Base-by-base conservation (phyloP, 2,113 vertebrate genomes). In the Cyphomyrus discorhynchus region DNA sequence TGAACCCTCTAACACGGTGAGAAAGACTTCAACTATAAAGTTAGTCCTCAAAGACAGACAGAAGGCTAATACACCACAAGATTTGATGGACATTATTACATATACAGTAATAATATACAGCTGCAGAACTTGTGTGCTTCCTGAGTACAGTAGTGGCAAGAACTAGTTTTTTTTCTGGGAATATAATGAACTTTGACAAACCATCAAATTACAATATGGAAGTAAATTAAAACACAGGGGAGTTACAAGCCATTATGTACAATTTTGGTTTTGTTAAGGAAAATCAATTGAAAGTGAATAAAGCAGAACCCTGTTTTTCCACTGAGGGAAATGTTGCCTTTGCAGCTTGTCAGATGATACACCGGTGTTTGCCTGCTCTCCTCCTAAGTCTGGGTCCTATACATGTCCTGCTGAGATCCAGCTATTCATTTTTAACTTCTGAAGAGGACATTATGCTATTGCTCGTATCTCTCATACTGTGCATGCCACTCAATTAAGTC, bases 221-320 rank as follows among this genome's bases (percentile, higher is more conserved):
- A 62, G 86, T 58, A 45, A 88, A 88, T 42, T 88, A 58, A 86
- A 88, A 58, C 53, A 80, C 45, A 39, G 86, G 50, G 86, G 86
- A 62, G 31, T 88, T 42, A 88, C 86, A 58, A 35, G 21, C 52
- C 53, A 58, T 88, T 88, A 86, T 52, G 49, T 39, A 35, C 47
- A 53, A 35, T 86, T 50, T 88, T 62, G 10, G 39, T 56, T 39
- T 88, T 52, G 35, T 62, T 87, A 35, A 58, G 50, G 86, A 58
- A 87, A 87, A 58, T 58, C 86, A 56, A 21, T 87, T 56, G 86
- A 24, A 62, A 62, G 56, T 66, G 53, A 62, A 88, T 45, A 88
- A 45, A 85, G 10, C 35, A n/a, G 87, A 88, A 62, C 45, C 21
- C 58, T 5, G 50, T n/a, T 52, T 86, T 50, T 53, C 46, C 85